These are phyloP conservation scores for Chiridota heheva DNA, from an alignment of 35 echinoderm and acorn worm species.

Conservation along the genomic window DNA sequence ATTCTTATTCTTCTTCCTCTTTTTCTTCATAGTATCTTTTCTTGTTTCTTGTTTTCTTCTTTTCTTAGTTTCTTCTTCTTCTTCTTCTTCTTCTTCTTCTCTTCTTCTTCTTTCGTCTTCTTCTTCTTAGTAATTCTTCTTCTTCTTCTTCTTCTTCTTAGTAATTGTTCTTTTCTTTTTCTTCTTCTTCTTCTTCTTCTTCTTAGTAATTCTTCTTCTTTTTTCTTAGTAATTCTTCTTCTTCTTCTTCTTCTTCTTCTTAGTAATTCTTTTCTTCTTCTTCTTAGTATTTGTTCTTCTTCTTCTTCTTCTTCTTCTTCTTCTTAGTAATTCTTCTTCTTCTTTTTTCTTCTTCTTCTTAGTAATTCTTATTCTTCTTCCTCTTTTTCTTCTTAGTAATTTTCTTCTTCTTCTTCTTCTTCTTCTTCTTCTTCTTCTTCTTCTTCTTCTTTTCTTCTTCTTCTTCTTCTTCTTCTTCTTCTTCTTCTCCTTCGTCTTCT, in stretches of 20 bases:
- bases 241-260: too few relatives aligned
- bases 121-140: too few relatives aligned
- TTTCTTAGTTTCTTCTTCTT: background rate
- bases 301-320: background rate
- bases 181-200: background rate
- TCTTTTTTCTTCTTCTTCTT: too few relatives aligned
- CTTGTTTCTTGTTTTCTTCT: slow-evolving; percentile 1
- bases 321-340: too few relatives aligned
- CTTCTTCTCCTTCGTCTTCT: too few relatives aligned
- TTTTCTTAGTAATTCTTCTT: too few relatives aligned
- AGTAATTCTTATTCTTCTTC: background rate
- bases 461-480: background rate
- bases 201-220: too few relatives aligned
- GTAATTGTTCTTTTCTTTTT: background rate
- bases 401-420: background rate
- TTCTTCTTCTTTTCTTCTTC: background rate
- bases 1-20: background rate
- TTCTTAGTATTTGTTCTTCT: too few relatives aligned
- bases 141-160: slow-evolving; percentile 2
- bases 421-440: background rate
- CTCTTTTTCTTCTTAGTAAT: too few relatives aligned
- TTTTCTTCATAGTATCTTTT: background rate
- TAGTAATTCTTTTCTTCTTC: too few relatives aligned
- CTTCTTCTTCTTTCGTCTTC: too few relatives aligned
- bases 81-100: background rate